These are phyloP conservation scores for Acromyrmex charruanus DNA, from an alignment of 1,140 invertebrate species.

Conservation along the genomic window DNA sequence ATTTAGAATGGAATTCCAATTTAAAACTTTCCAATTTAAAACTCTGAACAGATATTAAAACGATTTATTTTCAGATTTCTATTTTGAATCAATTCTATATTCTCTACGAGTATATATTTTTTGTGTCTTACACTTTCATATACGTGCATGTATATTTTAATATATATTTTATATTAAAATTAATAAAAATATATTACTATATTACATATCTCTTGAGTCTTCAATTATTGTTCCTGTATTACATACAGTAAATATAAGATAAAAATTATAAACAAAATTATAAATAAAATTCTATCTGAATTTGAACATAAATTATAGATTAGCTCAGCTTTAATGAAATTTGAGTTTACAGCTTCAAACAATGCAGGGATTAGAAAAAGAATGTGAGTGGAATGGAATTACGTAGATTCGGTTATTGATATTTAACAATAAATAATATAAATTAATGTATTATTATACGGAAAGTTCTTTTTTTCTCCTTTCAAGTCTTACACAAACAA, in stretches of 20 bases:
- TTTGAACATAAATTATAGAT: not conserved
- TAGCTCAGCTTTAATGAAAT: not conserved
- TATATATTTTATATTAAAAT: conserved; percentile 1
- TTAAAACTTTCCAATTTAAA: too few relatives aligned
- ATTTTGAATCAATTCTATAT: too few relatives aligned
- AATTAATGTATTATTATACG: not conserved
- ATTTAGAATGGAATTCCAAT: too few relatives aligned
- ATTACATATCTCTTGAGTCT: not conserved
- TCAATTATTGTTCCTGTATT: not conserved
- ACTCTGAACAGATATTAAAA: not conserved
- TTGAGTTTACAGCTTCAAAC: not conserved
- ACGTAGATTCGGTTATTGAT: not conserved
- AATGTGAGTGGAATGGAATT: not conserved
- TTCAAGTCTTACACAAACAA: too few relatives aligned
- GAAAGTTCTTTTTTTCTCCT: not conserved
- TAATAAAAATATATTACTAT: not conserved
- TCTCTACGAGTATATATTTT: too few relatives aligned
- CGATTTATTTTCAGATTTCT: too few relatives aligned
- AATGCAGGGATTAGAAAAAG: not conserved
- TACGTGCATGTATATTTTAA: not conserved
- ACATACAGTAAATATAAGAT: not conserved
- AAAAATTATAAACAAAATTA: conserved; percentile 11
- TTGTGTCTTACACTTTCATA: not conserved
- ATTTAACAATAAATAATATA: not conserved
- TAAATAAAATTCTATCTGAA: conserved; percentile 19